A percentile compares a stretch with the other conserved stretches of the same genome.
Evolutionary conservation across 2,888 invertebrate species (phyloP).

Genomic region (Chrysolina americana): DNA sequence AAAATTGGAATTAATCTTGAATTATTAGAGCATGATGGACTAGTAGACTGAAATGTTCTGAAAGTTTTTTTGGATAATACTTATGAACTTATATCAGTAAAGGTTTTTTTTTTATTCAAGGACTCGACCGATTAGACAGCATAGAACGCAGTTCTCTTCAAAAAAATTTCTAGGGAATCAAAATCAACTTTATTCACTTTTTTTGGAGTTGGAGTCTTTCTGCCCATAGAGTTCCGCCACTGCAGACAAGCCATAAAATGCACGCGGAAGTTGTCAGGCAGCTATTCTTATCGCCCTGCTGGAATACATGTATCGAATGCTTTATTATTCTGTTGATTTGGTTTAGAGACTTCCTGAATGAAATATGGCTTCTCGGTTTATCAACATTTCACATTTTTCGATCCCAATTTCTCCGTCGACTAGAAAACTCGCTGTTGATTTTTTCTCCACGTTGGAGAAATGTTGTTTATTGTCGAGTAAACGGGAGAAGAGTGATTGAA

Average conservation of each 20-base stretch:
- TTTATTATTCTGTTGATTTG: slow-evolving; percentile 46
- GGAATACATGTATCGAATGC: slow-evolving; percentile 45
- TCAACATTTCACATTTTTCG: slow-evolving; percentile 13
- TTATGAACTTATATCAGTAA: too few relatives aligned
- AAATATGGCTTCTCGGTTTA: slow-evolving; percentile 32
- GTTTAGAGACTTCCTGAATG: slow-evolving; percentile 42
- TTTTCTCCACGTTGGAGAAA: neutral
- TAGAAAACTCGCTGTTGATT: neutral
- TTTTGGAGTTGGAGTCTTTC: neutral
- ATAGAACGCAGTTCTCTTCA: too few relatives aligned
- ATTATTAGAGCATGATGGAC: too few relatives aligned
- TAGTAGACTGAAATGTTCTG: too few relatives aligned
- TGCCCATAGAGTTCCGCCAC: slow-evolving; percentile 24
- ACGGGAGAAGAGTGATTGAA: neutral
- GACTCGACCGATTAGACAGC: too few relatives aligned
- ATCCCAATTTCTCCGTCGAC: neutral
- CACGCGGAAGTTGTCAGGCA: slow-evolving; percentile 50
- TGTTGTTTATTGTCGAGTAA: neutral
- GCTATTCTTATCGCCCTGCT: slow-evolving; percentile 47
- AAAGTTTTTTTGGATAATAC: too few relatives aligned
- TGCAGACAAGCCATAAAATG: slow-evolving; percentile 39
- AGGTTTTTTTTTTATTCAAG: too few relatives aligned
- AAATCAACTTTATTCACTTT: neutral
- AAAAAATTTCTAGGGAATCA: too few relatives aligned
- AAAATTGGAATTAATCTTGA: too few relatives aligned